Percentiles rank a stretch among this genome's conserved stretches.
These are phyloP conservation scores for Actenoides lindsayi DNA, from an alignment of 2,113 vertebrate species.

Conservation along the genomic window DNA sequence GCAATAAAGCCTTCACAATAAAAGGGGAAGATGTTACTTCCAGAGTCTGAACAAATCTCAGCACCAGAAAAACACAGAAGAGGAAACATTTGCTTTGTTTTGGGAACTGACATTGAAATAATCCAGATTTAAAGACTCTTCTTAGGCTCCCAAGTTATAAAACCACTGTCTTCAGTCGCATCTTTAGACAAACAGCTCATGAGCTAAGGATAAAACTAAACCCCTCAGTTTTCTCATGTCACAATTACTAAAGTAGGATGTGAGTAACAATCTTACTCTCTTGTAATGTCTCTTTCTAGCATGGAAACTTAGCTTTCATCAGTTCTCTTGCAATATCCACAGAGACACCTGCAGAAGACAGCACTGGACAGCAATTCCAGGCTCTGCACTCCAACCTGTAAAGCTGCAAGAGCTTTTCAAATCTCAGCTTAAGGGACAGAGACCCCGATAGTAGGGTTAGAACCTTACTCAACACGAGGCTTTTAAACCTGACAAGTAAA, in stretches of 20 bases:
- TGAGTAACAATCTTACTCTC: neutral
- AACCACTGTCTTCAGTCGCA: neutral
- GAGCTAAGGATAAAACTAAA: neutral
- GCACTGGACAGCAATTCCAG: neutral
- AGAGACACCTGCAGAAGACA: neutral
- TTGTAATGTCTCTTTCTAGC: neutral
- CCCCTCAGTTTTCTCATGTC: neutral
- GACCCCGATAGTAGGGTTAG: neutral
- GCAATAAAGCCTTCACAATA: slow-evolving; percentile 87
- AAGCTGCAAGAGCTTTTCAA: neutral
- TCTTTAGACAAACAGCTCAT: neutral
- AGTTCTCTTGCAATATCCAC: neutral
- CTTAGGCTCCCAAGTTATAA: neutral
- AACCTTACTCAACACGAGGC: neutral
- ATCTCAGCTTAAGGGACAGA: neutral
- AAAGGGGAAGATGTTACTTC: slow-evolving; percentile 8
- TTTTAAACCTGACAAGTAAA: neutral
- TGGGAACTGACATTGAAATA: neutral
- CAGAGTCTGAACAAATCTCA: neutral
- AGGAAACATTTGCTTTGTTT: neutral
- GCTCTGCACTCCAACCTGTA: neutral
- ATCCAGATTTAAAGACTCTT: neutral
- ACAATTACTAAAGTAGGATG: neutral
- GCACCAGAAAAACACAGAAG: neutral
- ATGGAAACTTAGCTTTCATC: neutral